Evolutionary conservation across 2,888 invertebrate genomes (phyloP), one percentile per base, ranked within the genome.

Genomic region (Ethmia dodecea): DNA sequence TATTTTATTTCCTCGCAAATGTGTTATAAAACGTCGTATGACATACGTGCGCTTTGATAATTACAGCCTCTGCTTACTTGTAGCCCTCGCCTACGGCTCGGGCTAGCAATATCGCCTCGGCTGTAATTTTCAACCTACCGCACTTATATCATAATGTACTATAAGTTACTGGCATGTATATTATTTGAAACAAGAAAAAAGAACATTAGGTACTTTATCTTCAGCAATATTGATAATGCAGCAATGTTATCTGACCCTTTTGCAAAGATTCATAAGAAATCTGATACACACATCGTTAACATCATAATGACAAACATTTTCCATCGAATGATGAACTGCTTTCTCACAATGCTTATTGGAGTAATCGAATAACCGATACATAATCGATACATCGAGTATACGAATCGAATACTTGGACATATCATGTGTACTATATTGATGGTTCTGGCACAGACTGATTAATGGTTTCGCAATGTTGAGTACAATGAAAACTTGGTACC

Each of bases 371-470:
- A 74, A 81, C 66, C 66, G 63, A 73, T 77, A 76, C 69, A 73
- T 75, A 79, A 78, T 78, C 79, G 70, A 75, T 81, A 78, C 63
- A 66, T 63, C 67, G 64, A 65, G 68, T 73, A 77, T 79, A 59
- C 68, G 72, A 78, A 76, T 81, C 77, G 69, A 75, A 80, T 78
- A 74, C 76, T 79, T 72, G 79, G 81, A 76, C 80, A 74, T 73
- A 73, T 76, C 69, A 57, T 64, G 66, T 80, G n/a, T n/a, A n/a
- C n/a, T n/a, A 80, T 84, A 86, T 84, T 84, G 84, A 83, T 84
- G 84, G 75, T 81, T 75, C 75, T 61, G 55, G 75, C 66, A 71
- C 73, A 84, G 84, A 83, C 86, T 84, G 84, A 86, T 86, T 84
- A 86, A 86, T 86, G 84, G 72, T 74, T 56, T 60, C 58, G 55